Evolutionary conservation across 2,888 invertebrate genomes (phyloP), one percentile per base, ranked within the genome.

Genomic region (Podabrus alpinus): DNA sequence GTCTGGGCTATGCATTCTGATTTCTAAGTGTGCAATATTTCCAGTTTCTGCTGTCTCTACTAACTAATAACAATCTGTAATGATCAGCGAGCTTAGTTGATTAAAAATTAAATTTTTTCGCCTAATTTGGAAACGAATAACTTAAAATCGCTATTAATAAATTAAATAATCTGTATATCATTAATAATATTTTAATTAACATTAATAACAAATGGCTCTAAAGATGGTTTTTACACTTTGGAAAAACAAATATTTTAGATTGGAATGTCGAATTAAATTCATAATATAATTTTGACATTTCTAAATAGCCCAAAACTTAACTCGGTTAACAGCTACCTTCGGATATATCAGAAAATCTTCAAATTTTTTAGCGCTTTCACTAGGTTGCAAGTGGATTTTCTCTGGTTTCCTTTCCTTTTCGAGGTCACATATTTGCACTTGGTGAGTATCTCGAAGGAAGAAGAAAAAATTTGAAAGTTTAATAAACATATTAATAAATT

Each of bases 241-340:
- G n/a, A 7, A 7, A 45, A 45, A 9, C 45, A 45, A 45, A 45
- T 45, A 45, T 45, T 45, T 45, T 13, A 71, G 78, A 78, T 79
- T 79, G 83, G 83, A 84, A 84, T 84, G 82, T 79, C 81, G 80
- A 76, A 78, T 81, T 83, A 83, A 84, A 83, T 45, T 45, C 45
- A 45, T 83, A 84, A 83, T 83, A 82, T 81, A 81, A 84, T 82
- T 84, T 83, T 83, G 83, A 83, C 83, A 80, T 84, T 83, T 83
- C 84, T 81, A 83, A 82, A 84, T 83, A 81, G 82, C 82, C 82
- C 82, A 82, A 81, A 82, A 80, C 80, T 82, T 79, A 80, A 80
- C 78, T 76, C 79, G 80, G 80, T 79, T 80, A 79, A 77, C 74
- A 78, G 83, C 81, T 82, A 83, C 83, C 84, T 82, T 81, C 79